Conservation (phyloP, 2,797 vertebrate genomes). For the Atherinosoma microstoma region DNA sequence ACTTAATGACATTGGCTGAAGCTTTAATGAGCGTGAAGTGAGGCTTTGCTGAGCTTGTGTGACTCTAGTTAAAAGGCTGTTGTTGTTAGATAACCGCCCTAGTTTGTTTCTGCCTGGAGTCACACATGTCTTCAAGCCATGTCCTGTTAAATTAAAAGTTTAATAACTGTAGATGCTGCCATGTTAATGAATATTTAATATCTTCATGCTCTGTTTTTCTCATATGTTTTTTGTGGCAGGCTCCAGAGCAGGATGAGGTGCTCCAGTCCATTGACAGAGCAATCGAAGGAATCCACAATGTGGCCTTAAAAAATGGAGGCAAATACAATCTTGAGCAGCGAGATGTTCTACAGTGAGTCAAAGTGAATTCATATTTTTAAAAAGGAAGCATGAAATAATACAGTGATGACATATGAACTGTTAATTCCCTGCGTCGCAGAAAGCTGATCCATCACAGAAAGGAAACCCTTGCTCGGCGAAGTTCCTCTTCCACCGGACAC, state of each 20-base stretch:
- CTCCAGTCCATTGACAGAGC: constrained; percentile 97
- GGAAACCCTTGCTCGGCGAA: constrained; percentile 91
- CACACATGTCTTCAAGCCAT: constrained; percentile 49
- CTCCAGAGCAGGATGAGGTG: constrained; percentile 94
- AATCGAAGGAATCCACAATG: constrained; percentile 97
- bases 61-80: constrained; percentile 40
- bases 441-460: constrained; percentile 98
- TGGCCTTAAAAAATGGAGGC: constrained; percentile 94
- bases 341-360: constrained; percentile 93
- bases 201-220: not conserved
- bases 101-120: constrained; percentile 59
- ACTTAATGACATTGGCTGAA: constrained; percentile 29
- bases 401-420: not conserved
- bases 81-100: constrained; percentile 68
- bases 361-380: constrained; percentile 36
- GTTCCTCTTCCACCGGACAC: constrained; percentile 82
- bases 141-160: constrained; percentile 56
- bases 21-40: constrained; percentile 44
- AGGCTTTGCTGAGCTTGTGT: constrained; percentile 37
- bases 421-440: constrained; percentile 69
- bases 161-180: constrained; percentile 49
- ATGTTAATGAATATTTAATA: constrained; percentile 61
- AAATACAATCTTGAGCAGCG: constrained; percentile 99
- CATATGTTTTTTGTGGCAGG: constrained; percentile 36
- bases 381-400: not conserved